phyloP scores from a whole-genome alignment of 2,797 vertebrate species.

The Brachymystax lenok region DNA sequence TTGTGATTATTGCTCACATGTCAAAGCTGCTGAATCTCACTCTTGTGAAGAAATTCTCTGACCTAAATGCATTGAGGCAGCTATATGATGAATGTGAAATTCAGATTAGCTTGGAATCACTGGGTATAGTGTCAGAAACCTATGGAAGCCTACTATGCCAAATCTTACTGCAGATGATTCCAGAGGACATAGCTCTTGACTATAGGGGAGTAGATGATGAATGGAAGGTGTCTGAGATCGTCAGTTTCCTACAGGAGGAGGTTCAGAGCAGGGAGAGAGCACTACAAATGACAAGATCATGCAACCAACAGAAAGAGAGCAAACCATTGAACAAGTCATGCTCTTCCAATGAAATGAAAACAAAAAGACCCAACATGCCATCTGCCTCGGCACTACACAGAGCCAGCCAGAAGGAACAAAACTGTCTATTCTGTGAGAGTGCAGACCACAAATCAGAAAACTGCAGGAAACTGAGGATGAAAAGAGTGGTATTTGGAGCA shows the following conservation, averaged over 20 bases:
- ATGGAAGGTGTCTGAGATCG: slow-evolving; percentile 1
- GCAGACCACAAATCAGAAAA: slow-evolving; percentile 23
- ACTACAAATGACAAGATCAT: slow-evolving; percentile 15
- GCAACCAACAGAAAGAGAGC: neutral
- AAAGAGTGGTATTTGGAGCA: slow-evolving; percentile 25
- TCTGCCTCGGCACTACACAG: neutral
- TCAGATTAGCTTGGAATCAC: no score
- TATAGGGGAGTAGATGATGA: slow-evolving; percentile 10
- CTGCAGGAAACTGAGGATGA: slow-evolving; percentile 26
- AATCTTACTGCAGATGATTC: no score
- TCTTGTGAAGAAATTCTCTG: neutral
- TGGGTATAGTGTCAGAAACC: no score
- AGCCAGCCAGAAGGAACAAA: neutral
- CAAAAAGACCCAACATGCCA: slow-evolving; percentile 3
- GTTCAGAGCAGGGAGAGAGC: slow-evolving; percentile 11
- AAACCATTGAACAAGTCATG: neutral
- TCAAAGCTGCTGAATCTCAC: slow-evolving; percentile 33
- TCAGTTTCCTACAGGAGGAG: slow-evolving; percentile 1
- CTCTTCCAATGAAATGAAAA: neutral
- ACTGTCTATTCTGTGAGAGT: slow-evolving; percentile 16
- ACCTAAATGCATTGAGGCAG: no score
- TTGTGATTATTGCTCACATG: slow-evolving; percentile 27
- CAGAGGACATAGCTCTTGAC: no score
- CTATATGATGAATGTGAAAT: no score
- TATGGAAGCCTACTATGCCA: no score